Evolutionary conservation across 2,888 invertebrate species (phyloP).

Genomic region (Dynastes tityus): DNA sequence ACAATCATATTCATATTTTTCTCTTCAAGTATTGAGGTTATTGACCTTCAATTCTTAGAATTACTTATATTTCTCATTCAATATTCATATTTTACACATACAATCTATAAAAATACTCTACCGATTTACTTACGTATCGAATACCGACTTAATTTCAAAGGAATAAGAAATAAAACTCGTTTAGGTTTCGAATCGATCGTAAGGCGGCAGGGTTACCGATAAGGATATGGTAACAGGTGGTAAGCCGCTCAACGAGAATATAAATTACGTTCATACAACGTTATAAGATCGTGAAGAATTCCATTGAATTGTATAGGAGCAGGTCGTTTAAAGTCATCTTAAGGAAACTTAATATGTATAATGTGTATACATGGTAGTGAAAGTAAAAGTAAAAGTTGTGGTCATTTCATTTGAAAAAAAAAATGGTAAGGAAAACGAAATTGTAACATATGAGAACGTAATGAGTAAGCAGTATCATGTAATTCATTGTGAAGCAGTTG

Average conservation of each 20-base stretch:
- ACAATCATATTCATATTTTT: too few species aligned
- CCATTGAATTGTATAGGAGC: background rate
- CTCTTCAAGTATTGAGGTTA: too few species aligned
- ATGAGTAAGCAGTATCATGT: background rate
- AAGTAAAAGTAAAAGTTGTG: background rate
- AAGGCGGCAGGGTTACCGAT: background rate
- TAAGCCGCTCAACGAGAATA: background rate
- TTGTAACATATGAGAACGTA: background rate
- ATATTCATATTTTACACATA: background rate
- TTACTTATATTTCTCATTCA: background rate
- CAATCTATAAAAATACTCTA: background rate
- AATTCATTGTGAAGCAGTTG: background rate
- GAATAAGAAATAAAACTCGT: background rate
- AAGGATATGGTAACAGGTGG: conserved; percentile 1
- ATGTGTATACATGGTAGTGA: background rate
- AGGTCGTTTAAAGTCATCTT: background rate
- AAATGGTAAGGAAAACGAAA: background rate
- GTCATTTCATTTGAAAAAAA: background rate
- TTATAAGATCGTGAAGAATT: background rate
- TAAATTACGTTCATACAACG: background rate
- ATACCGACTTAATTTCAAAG: background rate
- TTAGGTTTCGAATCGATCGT: background rate
- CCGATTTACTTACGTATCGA: background rate
- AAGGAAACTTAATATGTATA: conserved; percentile 1
- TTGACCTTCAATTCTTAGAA: background rate